Conservation (phyloP, 2,113 vertebrate genomes). For the Lonchura striata region DNA sequence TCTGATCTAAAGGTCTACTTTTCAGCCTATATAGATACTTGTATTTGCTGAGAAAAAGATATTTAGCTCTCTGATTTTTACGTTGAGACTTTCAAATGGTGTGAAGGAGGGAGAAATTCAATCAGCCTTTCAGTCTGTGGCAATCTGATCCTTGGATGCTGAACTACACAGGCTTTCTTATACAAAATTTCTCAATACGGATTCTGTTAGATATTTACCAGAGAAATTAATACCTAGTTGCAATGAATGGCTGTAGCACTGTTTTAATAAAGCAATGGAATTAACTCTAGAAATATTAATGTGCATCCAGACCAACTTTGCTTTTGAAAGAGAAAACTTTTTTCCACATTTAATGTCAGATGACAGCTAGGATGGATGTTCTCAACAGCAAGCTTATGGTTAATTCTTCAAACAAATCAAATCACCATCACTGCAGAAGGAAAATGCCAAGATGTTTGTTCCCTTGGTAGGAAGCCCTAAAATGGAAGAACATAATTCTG, state of each 20-base stretch:
- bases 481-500: background rate
- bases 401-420: background rate
- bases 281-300: slow-evolving; percentile 34
- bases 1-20: background rate
- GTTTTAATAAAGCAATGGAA: slow-evolving; percentile 57
- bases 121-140: slow-evolving; percentile 14
- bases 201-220: slow-evolving; percentile 46
- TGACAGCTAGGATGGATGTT: background rate
- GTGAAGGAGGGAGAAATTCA: slow-evolving; percentile 19
- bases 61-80: background rate
- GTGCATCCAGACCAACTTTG: background rate
- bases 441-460: background rate
- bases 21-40: background rate
- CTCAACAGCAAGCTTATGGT: background rate
- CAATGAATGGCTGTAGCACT: slow-evolving; percentile 19
- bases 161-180: slow-evolving; percentile 53
- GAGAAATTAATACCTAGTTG: slow-evolving; percentile 35
- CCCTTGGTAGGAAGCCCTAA: background rate
- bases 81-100: background rate
- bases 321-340: background rate
- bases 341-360: background rate
- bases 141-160: slow-evolving; percentile 10
- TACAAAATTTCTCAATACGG: slow-evolving; percentile 54
- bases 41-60: background rate
- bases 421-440: background rate